phyloP scores from a whole-genome alignment of 2,113 vertebrate species.

The Psittacula cyanocephala region DNA sequence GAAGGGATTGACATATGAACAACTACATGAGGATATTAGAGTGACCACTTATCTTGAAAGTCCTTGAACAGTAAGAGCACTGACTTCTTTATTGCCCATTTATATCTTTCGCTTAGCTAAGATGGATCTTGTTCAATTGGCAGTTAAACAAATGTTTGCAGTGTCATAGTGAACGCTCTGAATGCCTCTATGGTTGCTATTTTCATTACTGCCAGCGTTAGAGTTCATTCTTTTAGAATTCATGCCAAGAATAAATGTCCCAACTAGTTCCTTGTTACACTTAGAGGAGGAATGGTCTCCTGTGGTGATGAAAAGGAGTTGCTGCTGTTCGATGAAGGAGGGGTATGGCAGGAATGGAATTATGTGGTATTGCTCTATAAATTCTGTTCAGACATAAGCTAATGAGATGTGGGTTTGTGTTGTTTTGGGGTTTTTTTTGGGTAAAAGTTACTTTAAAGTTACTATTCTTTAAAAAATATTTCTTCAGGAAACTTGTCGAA shows the following conservation, averaged over 20 bases:
- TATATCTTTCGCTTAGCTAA: conserved; percentile 45
- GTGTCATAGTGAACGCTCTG: conserved; percentile 54
- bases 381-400: neutral
- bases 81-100: conserved; percentile 59
- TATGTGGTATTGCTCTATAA: neutral
- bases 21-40: conserved; percentile 5
- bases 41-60: conserved; percentile 58
- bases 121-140: conserved; percentile 59
- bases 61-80: conserved; percentile 36
- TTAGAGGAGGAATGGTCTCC: conserved; percentile 50
- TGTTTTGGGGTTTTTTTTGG: neutral
- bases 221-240: conserved; percentile 50
- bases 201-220: conserved; percentile 63
- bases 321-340: neutral
- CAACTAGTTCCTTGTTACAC: conserved; percentile 54
- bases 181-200: conserved; percentile 61
- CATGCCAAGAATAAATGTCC: conserved; percentile 60
- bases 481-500: neutral
- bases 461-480: neutral
- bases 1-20: neutral
- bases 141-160: conserved; percentile 66
- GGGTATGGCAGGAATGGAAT: neutral
- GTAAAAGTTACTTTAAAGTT: neutral
- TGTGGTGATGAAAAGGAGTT: conserved; percentile 53
- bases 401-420: neutral